Evolutionary conservation across 1,140 invertebrate species (phyloP).

Genomic region (Homalodisca vitripennis): DNA sequence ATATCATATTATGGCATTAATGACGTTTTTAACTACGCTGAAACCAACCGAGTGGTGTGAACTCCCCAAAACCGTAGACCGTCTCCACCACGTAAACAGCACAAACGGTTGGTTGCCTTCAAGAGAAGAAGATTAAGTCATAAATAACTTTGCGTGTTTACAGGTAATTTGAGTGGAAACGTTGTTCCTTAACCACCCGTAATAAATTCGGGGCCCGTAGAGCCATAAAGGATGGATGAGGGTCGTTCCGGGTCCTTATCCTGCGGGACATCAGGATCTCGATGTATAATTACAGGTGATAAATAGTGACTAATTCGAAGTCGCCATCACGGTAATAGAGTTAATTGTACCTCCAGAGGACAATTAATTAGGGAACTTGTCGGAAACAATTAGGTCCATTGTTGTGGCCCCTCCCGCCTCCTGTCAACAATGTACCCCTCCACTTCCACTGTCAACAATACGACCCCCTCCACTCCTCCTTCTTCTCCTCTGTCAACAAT

Average conservation of each 20-base stretch:
- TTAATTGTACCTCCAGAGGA: slow-evolving; percentile 18
- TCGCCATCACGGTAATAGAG: slow-evolving; percentile 21
- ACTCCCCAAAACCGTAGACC: too few relatives aligned
- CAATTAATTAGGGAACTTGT: slow-evolving; percentile 27
- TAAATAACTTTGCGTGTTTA: slow-evolving; percentile 21
- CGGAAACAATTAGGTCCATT: slow-evolving; percentile 25
- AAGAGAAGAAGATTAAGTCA: slow-evolving; percentile 20
- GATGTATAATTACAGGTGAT: slow-evolving; percentile 18
- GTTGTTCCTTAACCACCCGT: slow-evolving; percentile 17
- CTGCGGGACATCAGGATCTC: slow-evolving; percentile 11
- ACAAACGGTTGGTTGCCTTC: too few relatives aligned
- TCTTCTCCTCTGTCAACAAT: not conserved
- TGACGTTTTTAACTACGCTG: too few relatives aligned
- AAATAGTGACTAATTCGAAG: slow-evolving; percentile 24
- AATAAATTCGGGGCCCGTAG: slow-evolving; percentile 22
- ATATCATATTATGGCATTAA: too few relatives aligned
- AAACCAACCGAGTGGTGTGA: too few relatives aligned
- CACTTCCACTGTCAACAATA: not conserved
- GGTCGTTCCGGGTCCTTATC: slow-evolving; percentile 5
- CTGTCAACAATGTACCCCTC: slow-evolving; percentile 16
- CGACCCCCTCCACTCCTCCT: not conserved
- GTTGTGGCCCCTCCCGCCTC: slow-evolving; percentile 12
- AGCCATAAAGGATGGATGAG: slow-evolving; percentile 18
- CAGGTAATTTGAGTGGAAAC: slow-evolving; percentile 20
- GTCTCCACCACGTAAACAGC: too few relatives aligned